Evolutionary conservation across 2,888 invertebrate species (phyloP).

Genomic region (Listrodromus nycthemerus): DNA sequence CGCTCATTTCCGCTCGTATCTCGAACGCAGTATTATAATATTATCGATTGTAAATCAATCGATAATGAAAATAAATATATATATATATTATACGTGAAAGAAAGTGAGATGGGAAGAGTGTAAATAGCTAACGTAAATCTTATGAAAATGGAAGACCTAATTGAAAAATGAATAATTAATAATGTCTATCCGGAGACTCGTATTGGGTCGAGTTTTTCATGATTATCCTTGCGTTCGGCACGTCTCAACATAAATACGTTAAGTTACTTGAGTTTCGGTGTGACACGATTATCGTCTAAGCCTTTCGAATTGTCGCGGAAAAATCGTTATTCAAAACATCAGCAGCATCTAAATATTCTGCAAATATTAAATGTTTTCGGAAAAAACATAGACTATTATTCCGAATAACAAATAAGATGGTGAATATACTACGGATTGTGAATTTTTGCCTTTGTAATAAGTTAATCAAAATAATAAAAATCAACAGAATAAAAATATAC

Average conservation of each 20-base stretch:
- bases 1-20: conserved; percentile 40
- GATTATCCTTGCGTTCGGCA: conserved; percentile 5
- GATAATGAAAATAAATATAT: conserved; percentile 19
- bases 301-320: conserved; percentile 15
- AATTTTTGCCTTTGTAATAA: conserved; percentile 35
- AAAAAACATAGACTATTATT: conserved; percentile 7
- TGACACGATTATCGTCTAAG: conserved; percentile 31
- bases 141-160: conserved; percentile 37
- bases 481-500: not conserved
- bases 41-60: conserved; percentile 31
- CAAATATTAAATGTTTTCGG: conserved; percentile 4
- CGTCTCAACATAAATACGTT: not conserved
- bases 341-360: not conserved
- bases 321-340: not conserved
- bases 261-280: conserved; percentile 48
- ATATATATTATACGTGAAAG: conserved; percentile 22
- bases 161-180: conserved; percentile 47
- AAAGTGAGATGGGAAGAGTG: conserved; percentile 18
- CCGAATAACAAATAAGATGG: not conserved
- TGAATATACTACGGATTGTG: not conserved
- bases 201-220: conserved; percentile 64
- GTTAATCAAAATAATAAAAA: conserved; percentile 31
- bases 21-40: conserved; percentile 55
- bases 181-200: conserved; percentile 50
- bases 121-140: conserved; percentile 58